These are phyloP conservation scores for Danaus chrysippus DNA, from an alignment of 2,888 invertebrate genomes.

Conservation along the genomic window DNA sequence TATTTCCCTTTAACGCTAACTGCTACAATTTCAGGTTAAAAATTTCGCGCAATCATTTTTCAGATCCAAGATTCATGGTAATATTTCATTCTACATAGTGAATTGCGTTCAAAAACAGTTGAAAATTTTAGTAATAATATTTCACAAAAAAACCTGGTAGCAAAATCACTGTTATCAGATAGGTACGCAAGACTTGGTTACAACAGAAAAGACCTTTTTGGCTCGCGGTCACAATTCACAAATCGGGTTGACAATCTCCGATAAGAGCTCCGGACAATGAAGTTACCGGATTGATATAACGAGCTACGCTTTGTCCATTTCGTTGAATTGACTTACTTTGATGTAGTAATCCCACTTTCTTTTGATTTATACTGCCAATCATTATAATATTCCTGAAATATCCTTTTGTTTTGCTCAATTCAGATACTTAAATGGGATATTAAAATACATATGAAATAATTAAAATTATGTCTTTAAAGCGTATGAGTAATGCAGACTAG, in stretches of 20 bases:
- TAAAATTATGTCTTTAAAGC: slow-evolving; percentile 15
- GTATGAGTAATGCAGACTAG: neutral
- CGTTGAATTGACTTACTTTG: slow-evolving; percentile 14
- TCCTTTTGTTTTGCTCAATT: no score
- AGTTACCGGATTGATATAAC: slow-evolving; percentile 16
- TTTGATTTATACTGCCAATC: slow-evolving; percentile 9
- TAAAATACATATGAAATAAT: slow-evolving; percentile 7
- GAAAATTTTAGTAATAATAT: neutral
- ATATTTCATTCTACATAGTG: no score
- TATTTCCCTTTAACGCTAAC: no score
- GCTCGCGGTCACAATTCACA: slow-evolving; percentile 3
- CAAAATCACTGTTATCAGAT: neutral
- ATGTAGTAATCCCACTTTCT: slow-evolving; percentile 3
- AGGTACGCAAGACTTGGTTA: no score
- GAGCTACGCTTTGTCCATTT: slow-evolving; percentile 8
- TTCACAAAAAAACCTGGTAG: neutral
- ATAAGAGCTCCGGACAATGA: slow-evolving; percentile 13
- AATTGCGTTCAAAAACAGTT: no score
- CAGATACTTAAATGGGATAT: no score
- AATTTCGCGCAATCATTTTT: no score
- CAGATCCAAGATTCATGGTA: no score
- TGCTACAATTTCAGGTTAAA: no score
- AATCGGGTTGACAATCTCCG: slow-evolving; percentile 4
- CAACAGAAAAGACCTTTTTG: neutral
- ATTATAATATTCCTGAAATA: neutral